Percentiles rank a stretch among this genome's conserved stretches.
These are phyloP conservation scores for Neuroterus valhalla DNA, from an alignment of 1,140 invertebrate species.

Conservation along the genomic window DNA sequence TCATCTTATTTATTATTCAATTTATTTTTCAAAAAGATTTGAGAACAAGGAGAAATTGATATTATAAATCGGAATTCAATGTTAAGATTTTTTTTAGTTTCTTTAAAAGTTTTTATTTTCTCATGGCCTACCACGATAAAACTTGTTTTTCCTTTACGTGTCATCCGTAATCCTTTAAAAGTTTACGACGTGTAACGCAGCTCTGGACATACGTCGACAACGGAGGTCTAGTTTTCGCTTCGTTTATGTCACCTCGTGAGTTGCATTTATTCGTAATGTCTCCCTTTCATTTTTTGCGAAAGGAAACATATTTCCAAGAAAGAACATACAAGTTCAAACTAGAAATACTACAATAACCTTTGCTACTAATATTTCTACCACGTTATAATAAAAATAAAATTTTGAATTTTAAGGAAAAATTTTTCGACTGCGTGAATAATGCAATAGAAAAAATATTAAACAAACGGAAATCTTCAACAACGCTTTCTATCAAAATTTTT, in stretches of 20 bases:
- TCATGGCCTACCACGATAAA: background rate
- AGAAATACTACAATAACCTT: background rate
- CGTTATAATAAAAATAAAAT: background rate
- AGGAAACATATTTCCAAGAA: background rate
- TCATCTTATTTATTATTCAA: too few species aligned
- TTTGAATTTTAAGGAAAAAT: too few species aligned
- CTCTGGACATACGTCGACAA: slow-evolving; percentile 38
- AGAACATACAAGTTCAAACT: background rate
- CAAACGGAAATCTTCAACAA: too few species aligned
- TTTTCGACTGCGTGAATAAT: too few species aligned
- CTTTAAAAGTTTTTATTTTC: background rate
- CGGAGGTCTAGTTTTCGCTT: slow-evolving; percentile 25
- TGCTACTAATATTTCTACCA: background rate
- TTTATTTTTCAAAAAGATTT: too few species aligned
- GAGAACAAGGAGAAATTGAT: too few species aligned
- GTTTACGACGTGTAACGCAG: slow-evolving; percentile 42
- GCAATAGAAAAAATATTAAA: too few species aligned
- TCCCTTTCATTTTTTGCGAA: background rate
- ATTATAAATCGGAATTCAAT: background rate
- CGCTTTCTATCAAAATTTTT: too few species aligned
- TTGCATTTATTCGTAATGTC: slow-evolving; percentile 9
- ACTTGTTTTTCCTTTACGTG: slow-evolving; percentile 10
- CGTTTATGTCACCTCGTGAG: slow-evolving; percentile 1
- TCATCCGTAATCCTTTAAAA: slow-evolving; percentile 25
- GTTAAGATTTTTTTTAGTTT: background rate